phyloP scores from a whole-genome alignment of 2,888 invertebrate species.

The Lumbricus terrestris region DNA sequence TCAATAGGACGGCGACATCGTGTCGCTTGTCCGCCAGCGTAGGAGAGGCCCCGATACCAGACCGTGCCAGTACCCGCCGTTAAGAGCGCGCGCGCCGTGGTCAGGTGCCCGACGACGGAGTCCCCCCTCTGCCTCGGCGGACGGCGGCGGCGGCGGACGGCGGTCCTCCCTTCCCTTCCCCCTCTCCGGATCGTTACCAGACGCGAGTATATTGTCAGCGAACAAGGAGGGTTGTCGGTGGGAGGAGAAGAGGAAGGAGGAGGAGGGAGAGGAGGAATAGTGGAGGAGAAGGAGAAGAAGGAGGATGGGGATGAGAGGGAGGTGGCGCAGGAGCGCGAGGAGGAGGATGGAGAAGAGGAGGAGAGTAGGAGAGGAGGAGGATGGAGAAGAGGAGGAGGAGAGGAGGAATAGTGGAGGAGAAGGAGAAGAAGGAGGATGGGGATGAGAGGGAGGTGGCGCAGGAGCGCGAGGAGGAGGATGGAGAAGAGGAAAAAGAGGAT shows the following conservation, averaged over 20 bases:
- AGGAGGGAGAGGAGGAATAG: neutral
- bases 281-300: too few relatives aligned
- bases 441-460: too few relatives aligned
- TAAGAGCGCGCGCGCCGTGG: neutral
- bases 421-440: too few relatives aligned
- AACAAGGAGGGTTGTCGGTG: neutral
- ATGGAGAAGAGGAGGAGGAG: neutral
- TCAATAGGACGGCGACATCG: neutral
- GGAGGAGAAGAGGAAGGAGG: neutral
- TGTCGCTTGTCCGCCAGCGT: neutral
- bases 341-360: too few relatives aligned
- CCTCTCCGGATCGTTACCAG: neutral
- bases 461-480: too few relatives aligned
- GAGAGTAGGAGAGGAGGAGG: too few relatives aligned
- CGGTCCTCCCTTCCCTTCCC: too few relatives aligned
- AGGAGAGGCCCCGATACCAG: neutral
- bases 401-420: too few relatives aligned
- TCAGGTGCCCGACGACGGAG: too few relatives aligned
- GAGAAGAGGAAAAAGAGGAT: too few relatives aligned
- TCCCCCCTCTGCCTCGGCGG: neutral
- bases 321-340: too few relatives aligned
- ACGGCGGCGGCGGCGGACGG: neutral
- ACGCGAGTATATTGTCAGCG: neutral
- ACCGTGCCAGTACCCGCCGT: conserved; percentile 3
- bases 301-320: too few relatives aligned